phyloP scores from a whole-genome alignment of 2,888 invertebrate genomes.

The Petrolisthes cinctipes region DNA sequence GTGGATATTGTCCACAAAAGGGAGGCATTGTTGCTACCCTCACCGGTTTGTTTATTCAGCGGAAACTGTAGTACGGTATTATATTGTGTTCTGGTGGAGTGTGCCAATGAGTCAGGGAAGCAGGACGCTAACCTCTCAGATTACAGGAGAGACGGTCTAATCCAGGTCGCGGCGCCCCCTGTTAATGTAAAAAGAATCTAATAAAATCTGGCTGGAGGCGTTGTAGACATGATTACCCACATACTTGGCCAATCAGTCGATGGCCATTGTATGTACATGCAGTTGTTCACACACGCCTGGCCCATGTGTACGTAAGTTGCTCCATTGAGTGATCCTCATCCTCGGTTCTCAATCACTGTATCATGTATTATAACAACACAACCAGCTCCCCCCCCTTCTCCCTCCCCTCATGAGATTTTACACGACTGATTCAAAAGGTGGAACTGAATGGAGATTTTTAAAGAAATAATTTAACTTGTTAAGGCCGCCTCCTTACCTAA shows the following conservation, averaged over 20 bases:
- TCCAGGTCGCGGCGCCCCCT: neutral
- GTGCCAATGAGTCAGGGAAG: constrained; percentile 22
- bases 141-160: neutral
- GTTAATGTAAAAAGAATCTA: constrained; percentile 1
- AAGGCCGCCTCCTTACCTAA: neutral
- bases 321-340: neutral
- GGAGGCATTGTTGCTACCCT: constrained; percentile 17
- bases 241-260: neutral
- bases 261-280: neutral
- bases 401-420: neutral
- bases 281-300: neutral
- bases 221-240: neutral
- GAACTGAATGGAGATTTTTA: constrained; percentile 5
- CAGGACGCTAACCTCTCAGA: neutral
- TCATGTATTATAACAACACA: constrained; percentile 6
- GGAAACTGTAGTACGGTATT: constrained; percentile 2
- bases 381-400: neutral
- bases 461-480: constrained; percentile 3
- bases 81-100: constrained; percentile 18
- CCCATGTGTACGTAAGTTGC: neutral
- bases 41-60: constrained; percentile 7
- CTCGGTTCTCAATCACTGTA: neutral
- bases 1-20: neutral
- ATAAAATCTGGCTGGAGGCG: neutral
- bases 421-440: neutral